Base-by-base conservation (phyloP, 2,888 invertebrate genomes). In the Pelosia muscerda region DNA sequence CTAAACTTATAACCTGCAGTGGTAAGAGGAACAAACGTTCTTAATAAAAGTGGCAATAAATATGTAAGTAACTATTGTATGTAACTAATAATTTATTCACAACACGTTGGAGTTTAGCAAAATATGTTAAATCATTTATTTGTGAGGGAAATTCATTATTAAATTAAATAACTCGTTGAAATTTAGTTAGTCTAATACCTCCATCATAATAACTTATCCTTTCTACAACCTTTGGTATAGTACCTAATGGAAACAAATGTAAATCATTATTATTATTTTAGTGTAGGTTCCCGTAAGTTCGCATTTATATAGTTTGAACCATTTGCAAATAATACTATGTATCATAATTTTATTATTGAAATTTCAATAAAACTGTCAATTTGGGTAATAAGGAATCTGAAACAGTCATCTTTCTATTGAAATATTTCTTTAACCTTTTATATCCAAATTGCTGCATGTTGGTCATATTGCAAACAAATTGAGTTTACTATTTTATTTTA, bases 41-140 rank as follows among this genome's bases (percentile, higher is more conserved):
- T 13, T 53, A n/a, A 19, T 55, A 56, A 42, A 64, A 59, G n/a
- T 62, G 22, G 42, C 26, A 11, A 10, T 25, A 15, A 15, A 68
- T 66, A 63, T n/a, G 74, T 76, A 74, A 74, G 70, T 68, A 56
- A 42, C 2, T 11, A 38, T 23, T 19, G 10, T n/a, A 23, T 3
- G 0, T n/a, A 19, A 25, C 59, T 25, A 4, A 58, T 22, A 59
- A 6, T 1, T 6, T 4, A 13, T 15, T 0, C 19, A 42, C 42
- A 19, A 42, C 42, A 42, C 42, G 5, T 38, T 15, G 15, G 15
- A 38, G 3, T 3, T 38, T 15, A 38, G 15, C 4, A 15, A 42
- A 6, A 19, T 42, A 15, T 19, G 8, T 31, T 31, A 5, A 19
- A 42, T 19, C 0, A 19, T 6, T 42, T 0, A 0, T 42, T 42